These are phyloP conservation scores for Centropus bengalensis DNA, from an alignment of 2,113 vertebrate genomes.

Conservation along the genomic window DNA sequence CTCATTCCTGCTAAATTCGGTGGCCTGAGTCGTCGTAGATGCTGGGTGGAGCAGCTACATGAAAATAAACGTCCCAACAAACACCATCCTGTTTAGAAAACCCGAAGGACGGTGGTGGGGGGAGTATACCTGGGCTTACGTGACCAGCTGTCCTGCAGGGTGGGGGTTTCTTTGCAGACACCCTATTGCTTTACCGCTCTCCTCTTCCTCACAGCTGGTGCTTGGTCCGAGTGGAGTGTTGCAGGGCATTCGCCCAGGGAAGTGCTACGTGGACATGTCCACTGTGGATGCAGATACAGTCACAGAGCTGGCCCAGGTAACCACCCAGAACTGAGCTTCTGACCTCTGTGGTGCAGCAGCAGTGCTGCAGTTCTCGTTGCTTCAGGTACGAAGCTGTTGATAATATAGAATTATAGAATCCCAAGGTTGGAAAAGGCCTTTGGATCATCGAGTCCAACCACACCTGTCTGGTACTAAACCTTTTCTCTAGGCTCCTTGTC, in stretches of 20 bases:
- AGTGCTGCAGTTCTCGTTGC: neutral
- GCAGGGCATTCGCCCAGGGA: constrained; percentile 95
- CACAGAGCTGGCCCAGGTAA: constrained; percentile 94
- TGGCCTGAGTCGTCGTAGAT: neutral
- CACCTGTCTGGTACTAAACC: too few relatives aligned
- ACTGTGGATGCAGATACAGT: constrained; percentile 97
- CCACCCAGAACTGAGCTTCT: neutral
- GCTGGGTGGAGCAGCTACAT: neutral
- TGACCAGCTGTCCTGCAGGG: neutral
- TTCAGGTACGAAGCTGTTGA: neutral
- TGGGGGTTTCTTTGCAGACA: constrained; percentile 59
- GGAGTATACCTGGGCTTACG: neutral
- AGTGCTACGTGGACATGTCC: constrained; percentile 98
- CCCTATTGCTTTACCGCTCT: constrained; percentile 79
- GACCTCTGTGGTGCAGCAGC: neutral
- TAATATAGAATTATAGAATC: neutral
- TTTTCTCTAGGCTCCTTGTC: too few relatives aligned
- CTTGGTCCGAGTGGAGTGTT: constrained; percentile 96
- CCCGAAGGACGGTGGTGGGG: too few relatives aligned
- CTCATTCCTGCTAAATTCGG: neutral
- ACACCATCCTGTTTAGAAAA: neutral
- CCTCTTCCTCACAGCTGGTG: constrained; percentile 86
- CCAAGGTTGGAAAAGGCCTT: too few relatives aligned
- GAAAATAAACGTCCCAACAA: neutral
- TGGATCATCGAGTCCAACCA: too few relatives aligned